These are phyloP conservation scores for Sitobion miscanthi DNA, from an alignment of 1,140 invertebrate genomes.

Conservation along the genomic window DNA sequence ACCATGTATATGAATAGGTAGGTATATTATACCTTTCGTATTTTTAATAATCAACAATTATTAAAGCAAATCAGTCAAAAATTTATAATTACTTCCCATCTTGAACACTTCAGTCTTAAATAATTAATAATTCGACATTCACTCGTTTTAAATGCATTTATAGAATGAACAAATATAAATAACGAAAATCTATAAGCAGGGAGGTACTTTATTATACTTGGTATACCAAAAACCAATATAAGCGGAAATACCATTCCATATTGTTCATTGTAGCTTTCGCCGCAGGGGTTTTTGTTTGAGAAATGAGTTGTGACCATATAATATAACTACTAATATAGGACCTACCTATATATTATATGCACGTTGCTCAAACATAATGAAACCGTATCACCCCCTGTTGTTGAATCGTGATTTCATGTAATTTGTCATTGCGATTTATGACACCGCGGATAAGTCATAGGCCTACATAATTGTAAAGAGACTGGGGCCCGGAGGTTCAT, in stretches of 20 bases:
- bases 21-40: neutral
- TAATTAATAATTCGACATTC: neutral
- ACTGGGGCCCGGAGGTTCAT: neutral
- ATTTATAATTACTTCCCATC: neutral
- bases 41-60: neutral
- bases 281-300: neutral
- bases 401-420: neutral
- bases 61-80: neutral
- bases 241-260: neutral
- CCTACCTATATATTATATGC: neutral
- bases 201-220: neutral
- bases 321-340: neutral
- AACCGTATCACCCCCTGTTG: neutral
- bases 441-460: neutral
- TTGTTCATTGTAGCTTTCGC: neutral
- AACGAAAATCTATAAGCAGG: neutral
- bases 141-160: neutral
- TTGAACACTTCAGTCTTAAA: neutral
- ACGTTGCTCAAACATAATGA: neutral
- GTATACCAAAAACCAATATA: neutral
- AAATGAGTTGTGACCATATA: neutral
- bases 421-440: constrained; percentile 34
- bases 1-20: too few relatives aligned
- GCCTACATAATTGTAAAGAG: neutral
- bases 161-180: neutral